phyloP scores from a whole-genome alignment of 2,113 vertebrate species.

The Alexandromys fortis region DNA sequence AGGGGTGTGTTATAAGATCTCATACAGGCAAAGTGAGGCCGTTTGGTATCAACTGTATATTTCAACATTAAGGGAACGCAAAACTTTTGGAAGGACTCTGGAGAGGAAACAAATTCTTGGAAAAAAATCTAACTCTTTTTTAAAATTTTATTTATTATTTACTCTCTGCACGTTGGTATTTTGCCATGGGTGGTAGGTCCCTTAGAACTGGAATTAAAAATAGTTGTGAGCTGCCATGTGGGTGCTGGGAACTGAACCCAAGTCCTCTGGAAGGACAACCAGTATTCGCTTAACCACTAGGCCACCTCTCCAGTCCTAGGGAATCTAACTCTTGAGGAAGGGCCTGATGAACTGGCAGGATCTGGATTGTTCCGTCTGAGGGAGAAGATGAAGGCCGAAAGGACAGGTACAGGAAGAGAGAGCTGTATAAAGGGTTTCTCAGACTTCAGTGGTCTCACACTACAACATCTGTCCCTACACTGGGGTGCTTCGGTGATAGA shows the following conservation, averaged over 20 bases:
- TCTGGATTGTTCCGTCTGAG: neutral
- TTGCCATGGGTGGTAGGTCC: no score
- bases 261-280: no score
- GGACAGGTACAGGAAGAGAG: neutral
- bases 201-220: no score
- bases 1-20: neutral
- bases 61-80: slow-evolving; percentile 12
- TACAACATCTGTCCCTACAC: no score
- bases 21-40: neutral
- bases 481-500: neutral
- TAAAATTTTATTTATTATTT: no score
- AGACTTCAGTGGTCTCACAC: neutral
- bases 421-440: neutral
- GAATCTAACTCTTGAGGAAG: neutral
- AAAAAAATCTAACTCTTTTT: neutral
- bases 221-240: no score
- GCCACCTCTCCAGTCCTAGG: neutral
- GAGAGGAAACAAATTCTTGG: neutral
- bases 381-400: neutral
- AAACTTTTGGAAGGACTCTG: neutral
- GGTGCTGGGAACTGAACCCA: no score
- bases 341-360: neutral
- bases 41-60: neutral
- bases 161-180: no score
- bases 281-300: no score